These are phyloP conservation scores for Linnaemya tessellans DNA, from an alignment of 2,888 invertebrate genomes.

Conservation along the genomic window DNA sequence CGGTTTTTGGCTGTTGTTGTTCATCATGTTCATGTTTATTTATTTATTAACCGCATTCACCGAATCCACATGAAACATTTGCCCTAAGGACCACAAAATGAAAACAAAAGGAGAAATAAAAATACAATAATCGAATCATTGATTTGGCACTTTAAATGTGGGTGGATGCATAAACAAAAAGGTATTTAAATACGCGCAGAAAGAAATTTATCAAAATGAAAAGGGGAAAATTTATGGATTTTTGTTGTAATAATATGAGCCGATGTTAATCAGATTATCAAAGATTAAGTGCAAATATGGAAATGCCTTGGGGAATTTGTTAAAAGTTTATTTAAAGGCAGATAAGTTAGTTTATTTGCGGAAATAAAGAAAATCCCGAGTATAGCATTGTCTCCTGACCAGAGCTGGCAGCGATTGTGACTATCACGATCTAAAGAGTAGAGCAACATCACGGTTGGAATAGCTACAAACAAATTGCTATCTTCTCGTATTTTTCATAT, in stretches of 20 bases:
- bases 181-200: not conserved
- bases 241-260: not conserved
- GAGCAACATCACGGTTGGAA: too few relatives aligned
- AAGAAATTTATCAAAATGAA: not conserved
- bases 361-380: too few relatives aligned
- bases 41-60: conserved; percentile 67
- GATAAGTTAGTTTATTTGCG: too few relatives aligned
- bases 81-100: conserved; percentile 57
- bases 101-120: conserved; percentile 33
- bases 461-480: too few relatives aligned
- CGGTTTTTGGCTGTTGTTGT: conserved; percentile 1
- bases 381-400: too few relatives aligned
- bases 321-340: not conserved
- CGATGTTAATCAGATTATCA: conserved; percentile 15
- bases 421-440: too few relatives aligned
- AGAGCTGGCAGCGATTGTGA: too few relatives aligned
- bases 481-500: too few relatives aligned
- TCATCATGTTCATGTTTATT: conserved; percentile 46
- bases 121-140: conserved; percentile 60
- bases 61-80: conserved; percentile 60
- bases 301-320: not conserved
- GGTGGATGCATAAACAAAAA: conserved; percentile 25
- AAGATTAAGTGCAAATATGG: not conserved
- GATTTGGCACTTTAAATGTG: conserved; percentile 53
- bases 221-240: not conserved